Evolutionary conservation across 2,888 invertebrate genomes (phyloP).

Genomic region (Resseliella maxima): DNA sequence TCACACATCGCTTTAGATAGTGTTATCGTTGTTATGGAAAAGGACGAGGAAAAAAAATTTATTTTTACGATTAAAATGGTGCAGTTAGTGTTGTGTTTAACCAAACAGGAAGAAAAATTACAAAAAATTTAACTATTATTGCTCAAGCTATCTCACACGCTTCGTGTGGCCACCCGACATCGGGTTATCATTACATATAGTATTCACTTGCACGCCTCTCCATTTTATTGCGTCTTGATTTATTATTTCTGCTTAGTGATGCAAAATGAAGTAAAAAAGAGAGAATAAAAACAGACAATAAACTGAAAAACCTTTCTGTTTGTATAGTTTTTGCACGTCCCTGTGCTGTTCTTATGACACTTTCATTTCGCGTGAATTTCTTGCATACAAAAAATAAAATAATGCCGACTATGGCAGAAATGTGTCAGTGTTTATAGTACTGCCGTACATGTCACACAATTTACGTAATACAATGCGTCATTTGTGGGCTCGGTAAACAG

Average conservation of each 20-base stretch:
- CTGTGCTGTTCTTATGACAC: neutral
- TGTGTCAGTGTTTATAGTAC: neutral
- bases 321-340: neutral
- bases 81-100: no score
- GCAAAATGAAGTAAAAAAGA: no score
- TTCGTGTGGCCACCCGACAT: no score
- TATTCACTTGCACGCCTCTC: neutral
- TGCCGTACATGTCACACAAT: neutral
- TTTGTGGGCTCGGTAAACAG: neutral
- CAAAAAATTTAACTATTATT: neutral
- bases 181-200: conserved; percentile 3
- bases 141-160: no score
- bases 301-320: neutral
- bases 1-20: no score
- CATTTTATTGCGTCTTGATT: neutral
- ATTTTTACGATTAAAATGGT: no score
- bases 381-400: no score
- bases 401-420: no score
- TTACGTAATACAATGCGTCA: conserved; percentile 43
- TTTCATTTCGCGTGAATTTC: neutral
- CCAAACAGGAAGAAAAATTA: neutral
- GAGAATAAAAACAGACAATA: no score
- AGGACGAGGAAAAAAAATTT: no score
- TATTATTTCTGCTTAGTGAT: conserved; percentile 12
- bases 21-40: no score